Base-by-base conservation (phyloP, 2,797 vertebrate species). In the Denticeps clupeoides region DNA sequence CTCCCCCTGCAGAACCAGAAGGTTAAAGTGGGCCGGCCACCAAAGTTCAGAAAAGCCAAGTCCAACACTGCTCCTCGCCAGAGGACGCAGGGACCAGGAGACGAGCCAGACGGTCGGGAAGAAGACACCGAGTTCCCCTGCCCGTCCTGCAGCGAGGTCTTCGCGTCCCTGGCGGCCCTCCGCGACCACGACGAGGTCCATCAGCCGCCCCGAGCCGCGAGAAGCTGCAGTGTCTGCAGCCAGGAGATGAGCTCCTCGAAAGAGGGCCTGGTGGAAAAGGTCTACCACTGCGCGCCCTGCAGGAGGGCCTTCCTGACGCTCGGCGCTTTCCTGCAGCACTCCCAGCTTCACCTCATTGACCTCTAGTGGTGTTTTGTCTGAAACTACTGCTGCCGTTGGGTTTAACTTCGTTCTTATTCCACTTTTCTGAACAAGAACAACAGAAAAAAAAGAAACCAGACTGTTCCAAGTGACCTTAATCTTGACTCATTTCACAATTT, bases 281-380 rank as follows among this genome's bases (percentile, higher is more conserved):
- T 76, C 13, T 86, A 82, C 70, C 82, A 85, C 69, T 86, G 83
- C 10, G 64, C 74, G 27, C 82, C 77, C 11, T 86, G 83, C 53
- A 71, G 67, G 13, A 66, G 77, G 56, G 73, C 72, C 0, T 86
- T 84, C 62, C 55, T 69, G 1, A 60, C 58, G 0, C 71, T 86
- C 33, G 67, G 70, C 42, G 29, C 60, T 3, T 86, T 85, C 69
- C 62, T 86, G 21, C 53, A 79, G 49, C 83, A 86, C 67, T 86
- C 83, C 58, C 75, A 82, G 64, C 68, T 69, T 47, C 82, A 86
- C 63, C 76, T 82, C 3, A 29, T n/a, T n/a, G n/a, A n/a, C n/a
- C n/a, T n/a, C n/a, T n/a, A n/a, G n/a, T n/a, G n/a, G n/a, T n/a
- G n/a, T n/a, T n/a, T n/a, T n/a, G n/a, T n/a, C n/a, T n/a, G n/a